A percentile compares a stretch with the other conserved stretches of the same genome.
These are phyloP conservation scores for Pocillopora grandis DNA, from an alignment of 92 coral and sea anemone genomes.

Conservation along the genomic window DNA sequence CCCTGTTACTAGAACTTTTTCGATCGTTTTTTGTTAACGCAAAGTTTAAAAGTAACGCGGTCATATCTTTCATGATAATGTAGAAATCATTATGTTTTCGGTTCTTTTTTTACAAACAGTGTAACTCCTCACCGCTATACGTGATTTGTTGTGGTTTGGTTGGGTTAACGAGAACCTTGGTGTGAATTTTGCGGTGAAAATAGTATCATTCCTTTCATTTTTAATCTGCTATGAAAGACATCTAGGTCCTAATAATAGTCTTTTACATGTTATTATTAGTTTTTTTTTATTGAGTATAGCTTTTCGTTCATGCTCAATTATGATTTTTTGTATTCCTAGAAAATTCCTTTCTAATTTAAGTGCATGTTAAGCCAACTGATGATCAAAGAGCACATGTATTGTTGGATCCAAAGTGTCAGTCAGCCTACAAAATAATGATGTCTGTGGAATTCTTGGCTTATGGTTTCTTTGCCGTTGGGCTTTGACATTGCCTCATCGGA, in stretches of 20 bases:
- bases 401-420: background rate
- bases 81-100: too few species aligned
- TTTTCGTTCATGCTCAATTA: constrained; percentile 13
- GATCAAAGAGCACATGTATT: background rate
- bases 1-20: too few species aligned
- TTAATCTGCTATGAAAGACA: background rate
- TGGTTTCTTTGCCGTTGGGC: too few species aligned
- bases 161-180: background rate
- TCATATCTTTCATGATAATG: too few species aligned
- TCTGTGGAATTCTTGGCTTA: too few species aligned
- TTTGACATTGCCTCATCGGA: too few species aligned
- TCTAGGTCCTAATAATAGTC: background rate
- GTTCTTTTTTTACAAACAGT: too few species aligned
- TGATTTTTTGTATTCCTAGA: background rate
- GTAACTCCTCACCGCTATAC: too few species aligned
- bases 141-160: too few species aligned
- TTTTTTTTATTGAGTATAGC: background rate
- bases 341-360: constrained; percentile 11
- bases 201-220: background rate
- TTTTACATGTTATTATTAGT: constrained; percentile 4
- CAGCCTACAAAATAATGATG: too few species aligned
- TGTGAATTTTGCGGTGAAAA: background rate
- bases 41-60: too few species aligned
- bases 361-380: background rate
- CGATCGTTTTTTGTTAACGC: too few species aligned